Evolutionary conservation across 2,113 vertebrate genomes (phyloP), one percentile per base, ranked within the genome.

Genomic region (Sus scrofa): DNA sequence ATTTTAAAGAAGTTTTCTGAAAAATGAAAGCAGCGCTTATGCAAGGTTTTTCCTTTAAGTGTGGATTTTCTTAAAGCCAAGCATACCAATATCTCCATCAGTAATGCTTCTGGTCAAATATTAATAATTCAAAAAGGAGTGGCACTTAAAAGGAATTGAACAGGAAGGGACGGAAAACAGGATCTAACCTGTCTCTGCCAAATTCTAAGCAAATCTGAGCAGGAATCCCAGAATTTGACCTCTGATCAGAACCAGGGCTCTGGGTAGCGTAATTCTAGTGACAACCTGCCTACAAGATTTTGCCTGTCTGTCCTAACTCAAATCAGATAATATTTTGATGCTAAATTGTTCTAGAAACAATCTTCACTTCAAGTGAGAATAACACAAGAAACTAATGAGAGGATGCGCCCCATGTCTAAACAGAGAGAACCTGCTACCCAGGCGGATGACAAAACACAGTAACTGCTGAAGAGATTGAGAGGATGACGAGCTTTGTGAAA

Each of bases 101-200:
- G 52, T 91, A 77, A 93, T 44, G 74, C 70, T 96, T 79, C 52
- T 44, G 67, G 74, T 87, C 73, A 96, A 92, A 75, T 90, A 94
- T 96, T 95, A 97, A 95, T 96, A 94, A 96, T 93, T 97, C 92
- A 96, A 44, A 96, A 60, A 83, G 44, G 56, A 97, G 90, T 0
- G 91, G 88, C 96, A 90, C 75, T 87, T 94, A 77, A 95, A 96
- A 96, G 63, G 68, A 89, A 89, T 15, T 54, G 85, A 74, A 65
- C 95, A 97, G 60, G 89, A 94, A 97, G 96, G 71, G 89, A 91
- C 70, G 86, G 44, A 94, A 86, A 77, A 91, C 95, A 97, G 67
- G 91, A 89, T 27, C 70, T 73, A 91, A 96, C 75, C 34, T 86
- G 89, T 56, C 78, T 93, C 83, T 89, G 93, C 78, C 73, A 87